A percentile compares a stretch with the other conserved stretches of the same genome.
Evolutionary conservation across 2,888 invertebrate species (phyloP).

Genomic region (Polydrusus cervinus): DNA sequence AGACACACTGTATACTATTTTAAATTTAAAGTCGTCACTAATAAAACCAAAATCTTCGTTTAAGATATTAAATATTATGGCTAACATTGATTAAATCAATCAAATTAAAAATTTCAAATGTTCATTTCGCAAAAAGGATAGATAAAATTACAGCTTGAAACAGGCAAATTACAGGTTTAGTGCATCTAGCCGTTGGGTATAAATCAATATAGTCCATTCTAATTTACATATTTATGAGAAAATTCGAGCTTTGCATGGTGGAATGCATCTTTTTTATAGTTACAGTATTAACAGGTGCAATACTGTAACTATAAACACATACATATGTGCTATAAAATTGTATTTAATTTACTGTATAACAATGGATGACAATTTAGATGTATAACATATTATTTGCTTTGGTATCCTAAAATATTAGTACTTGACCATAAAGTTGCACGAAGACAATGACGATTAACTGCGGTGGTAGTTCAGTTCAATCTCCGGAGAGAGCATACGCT

Average conservation of each 20-base stretch:
- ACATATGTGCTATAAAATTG: background rate
- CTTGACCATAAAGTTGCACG: too few relatives aligned
- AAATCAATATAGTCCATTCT: conserved; percentile 61
- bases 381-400: too few relatives aligned
- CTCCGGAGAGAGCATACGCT: too few relatives aligned
- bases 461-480: too few relatives aligned
- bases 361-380: background rate
- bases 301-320: conserved; percentile 4
- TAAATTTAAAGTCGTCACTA: too few relatives aligned
- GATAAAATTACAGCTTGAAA: conserved; percentile 58
- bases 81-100: conserved; percentile 38
- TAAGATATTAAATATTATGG: conserved; percentile 14
- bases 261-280: conserved; percentile 45
- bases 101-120: conserved; percentile 41
- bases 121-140: conserved; percentile 52
- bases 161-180: conserved; percentile 61
- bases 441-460: too few relatives aligned
- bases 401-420: too few relatives aligned
- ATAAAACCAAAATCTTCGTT: background rate
- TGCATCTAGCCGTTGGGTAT: conserved; percentile 51
- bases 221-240: conserved; percentile 62
- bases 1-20: too few relatives aligned
- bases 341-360: background rate
- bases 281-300: conserved; percentile 48
- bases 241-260: conserved; percentile 47